Evolutionary conservation across 2,797 vertebrate species (phyloP), one percentile per base, ranked within the genome.

Genomic region (Helarctos malayanus): DNA sequence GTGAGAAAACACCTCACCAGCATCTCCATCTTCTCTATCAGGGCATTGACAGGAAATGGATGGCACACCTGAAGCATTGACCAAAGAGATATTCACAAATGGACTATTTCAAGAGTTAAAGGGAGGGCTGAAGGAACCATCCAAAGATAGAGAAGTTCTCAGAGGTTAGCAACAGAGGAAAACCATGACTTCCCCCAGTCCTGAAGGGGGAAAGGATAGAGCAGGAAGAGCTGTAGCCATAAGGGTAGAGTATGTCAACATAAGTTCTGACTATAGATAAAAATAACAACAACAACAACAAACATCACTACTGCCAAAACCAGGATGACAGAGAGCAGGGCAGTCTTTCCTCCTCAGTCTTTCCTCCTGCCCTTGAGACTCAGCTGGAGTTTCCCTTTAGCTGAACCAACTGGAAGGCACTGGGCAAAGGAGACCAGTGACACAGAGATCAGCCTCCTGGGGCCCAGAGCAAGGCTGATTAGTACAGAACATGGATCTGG

Each of bases 271-370:
- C 54, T 21, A 11, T 5, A 10, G 38, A 19, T 3, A 41, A 35
- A 45, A 81, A 85, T 59, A 63, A 38, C 11, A 14, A 61, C 59
- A 61, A 61, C 25, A 61, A 61, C 4, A 87, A 41, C 41, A 87
- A 56, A 41, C 32, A 71, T 14, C 7, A 15, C 52, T 54, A 12
- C 25, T 49, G 45, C 32, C 49, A 38, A 82, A 56, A 76, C 23
- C 68, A 19, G 29, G 23, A 29, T 14, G 4, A 65, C 2, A 35
- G 57, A 35, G 23, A 23, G 15, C 35, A 4, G 12, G 45, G 4
- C 1, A 35, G 0, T n/a, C n/a, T n/a, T n/a, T n/a, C n/a, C n/a
- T n/a, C n/a, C 1, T 18, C 45, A 45, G 11, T 12, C 23, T 80
- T 57, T 41, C 47, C 69, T 83, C 27, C 61, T 41, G 1, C 11